These are phyloP conservation scores for Drosophila seguyi DNA, from an alignment of 1,140 invertebrate genomes.

Conservation along the genomic window DNA sequence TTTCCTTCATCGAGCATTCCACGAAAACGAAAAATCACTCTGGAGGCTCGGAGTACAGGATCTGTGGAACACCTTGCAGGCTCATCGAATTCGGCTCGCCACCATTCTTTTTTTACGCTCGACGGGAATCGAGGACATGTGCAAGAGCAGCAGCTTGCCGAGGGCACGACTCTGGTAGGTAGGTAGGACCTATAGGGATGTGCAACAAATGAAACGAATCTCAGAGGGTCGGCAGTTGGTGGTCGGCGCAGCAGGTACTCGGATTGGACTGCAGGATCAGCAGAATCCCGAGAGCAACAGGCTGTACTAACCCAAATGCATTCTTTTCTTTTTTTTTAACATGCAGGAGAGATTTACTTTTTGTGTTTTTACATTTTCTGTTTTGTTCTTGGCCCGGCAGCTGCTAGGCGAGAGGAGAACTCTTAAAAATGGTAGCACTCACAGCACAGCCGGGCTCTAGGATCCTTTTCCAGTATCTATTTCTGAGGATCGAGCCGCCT, in stretches of 20 bases:
- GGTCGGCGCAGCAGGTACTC: slow-evolving; percentile 74
- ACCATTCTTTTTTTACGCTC: slow-evolving; percentile 47
- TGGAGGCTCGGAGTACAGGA: slow-evolving; percentile 51
- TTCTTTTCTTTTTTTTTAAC: slow-evolving; percentile 63
- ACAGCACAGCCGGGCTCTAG: slow-evolving; percentile 45
- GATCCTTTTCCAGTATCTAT: slow-evolving; percentile 15
- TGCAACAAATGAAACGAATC: slow-evolving; percentile 78
- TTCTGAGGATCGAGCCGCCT: slow-evolving; percentile 1
- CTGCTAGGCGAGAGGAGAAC: slow-evolving; percentile 31
- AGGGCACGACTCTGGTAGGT: slow-evolving; percentile 18
- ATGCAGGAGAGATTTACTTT: slow-evolving; percentile 76
- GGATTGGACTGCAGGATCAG: slow-evolving; percentile 54
- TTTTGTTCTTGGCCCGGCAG: slow-evolving; percentile 47
- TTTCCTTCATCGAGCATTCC: slow-evolving; percentile 29
- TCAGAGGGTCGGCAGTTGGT: slow-evolving; percentile 65
- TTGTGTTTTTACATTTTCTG: slow-evolving; percentile 49
- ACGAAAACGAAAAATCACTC: slow-evolving; percentile 50
- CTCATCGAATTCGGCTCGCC: slow-evolving; percentile 64
- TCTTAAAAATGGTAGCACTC: slow-evolving; percentile 72
- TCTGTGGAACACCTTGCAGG: slow-evolving; percentile 77
- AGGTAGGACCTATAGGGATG: slow-evolving; percentile 7
- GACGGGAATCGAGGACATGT: slow-evolving; percentile 67
- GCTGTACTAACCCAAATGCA: slow-evolving; percentile 64
- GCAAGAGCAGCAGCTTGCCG: slow-evolving; percentile 74
- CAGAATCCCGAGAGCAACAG: slow-evolving; percentile 63